Evolutionary conservation across 1,140 invertebrate species (phyloP).

Genomic region (Leucophenga varia): DNA sequence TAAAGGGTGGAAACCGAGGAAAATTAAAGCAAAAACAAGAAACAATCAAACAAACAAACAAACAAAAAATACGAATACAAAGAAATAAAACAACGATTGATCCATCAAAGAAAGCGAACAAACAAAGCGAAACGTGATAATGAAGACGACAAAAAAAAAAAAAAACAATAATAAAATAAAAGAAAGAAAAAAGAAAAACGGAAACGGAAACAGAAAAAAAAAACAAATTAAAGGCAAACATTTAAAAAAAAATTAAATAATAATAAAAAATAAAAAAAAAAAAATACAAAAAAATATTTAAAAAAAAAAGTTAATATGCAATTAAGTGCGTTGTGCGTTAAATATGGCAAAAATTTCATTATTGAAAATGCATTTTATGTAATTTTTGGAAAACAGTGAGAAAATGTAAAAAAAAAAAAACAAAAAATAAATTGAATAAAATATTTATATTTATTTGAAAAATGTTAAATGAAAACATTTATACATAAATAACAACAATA

Average conservation of each 20-base stretch:
- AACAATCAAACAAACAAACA: constrained; percentile 6
- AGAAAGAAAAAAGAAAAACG: constrained; percentile 3
- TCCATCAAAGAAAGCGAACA: constrained; percentile 6
- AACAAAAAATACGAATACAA: constrained; percentile 8
- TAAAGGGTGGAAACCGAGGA: too few species aligned
- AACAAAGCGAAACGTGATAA: constrained; percentile 1
- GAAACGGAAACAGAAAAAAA: neutral
- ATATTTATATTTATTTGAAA: too few species aligned
- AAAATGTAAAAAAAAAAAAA: constrained; percentile 1
- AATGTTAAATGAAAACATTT: constrained; percentile 8
- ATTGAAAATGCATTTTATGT: too few species aligned
- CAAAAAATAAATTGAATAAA: neutral
- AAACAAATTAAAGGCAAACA: neutral
- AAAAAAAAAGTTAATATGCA: neutral
- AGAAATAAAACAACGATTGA: constrained; percentile 7
- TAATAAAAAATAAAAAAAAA: neutral
- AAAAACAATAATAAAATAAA: constrained; percentile 1
- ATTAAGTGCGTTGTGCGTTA: too few species aligned
- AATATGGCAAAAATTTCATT: too few species aligned
- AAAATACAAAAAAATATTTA: neutral
- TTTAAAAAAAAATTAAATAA: neutral
- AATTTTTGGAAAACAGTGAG: too few species aligned
- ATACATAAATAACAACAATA: constrained; percentile 1
- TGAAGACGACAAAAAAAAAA: constrained; percentile 2
- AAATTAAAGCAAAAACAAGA: neutral